Conservation (phyloP, 2,888 invertebrate genomes). For the Xestia c-nigrum region DNA sequence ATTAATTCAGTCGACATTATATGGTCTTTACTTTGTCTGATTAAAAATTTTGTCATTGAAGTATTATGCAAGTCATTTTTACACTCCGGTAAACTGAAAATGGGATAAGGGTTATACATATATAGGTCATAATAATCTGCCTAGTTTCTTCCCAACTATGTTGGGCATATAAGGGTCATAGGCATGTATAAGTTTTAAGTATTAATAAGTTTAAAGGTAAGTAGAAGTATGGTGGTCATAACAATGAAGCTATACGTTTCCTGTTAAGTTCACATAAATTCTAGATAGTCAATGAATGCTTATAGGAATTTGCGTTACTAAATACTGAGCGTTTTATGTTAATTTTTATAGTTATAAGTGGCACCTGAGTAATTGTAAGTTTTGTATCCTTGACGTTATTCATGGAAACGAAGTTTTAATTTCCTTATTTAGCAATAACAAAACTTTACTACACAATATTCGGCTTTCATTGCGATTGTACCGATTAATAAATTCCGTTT, state of each 20-base stretch:
- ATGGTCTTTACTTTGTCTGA: background rate
- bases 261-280: conserved; percentile 12
- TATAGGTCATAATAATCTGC: background rate
- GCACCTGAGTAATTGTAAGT: background rate
- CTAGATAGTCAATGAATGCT: conserved; percentile 12
- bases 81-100: background rate
- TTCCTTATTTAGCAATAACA: conserved; percentile 19
- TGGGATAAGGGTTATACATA: background rate
- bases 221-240: background rate
- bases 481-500: background rate
- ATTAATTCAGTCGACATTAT: background rate
- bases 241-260: background rate
- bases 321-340: background rate
- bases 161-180: background rate
- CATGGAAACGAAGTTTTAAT: conserved; percentile 15
- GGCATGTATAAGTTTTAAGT: background rate
- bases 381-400: conserved; percentile 22
- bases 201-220: background rate
- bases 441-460: background rate
- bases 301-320: background rate
- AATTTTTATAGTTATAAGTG: background rate
- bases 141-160: no score
- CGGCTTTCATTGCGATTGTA: background rate
- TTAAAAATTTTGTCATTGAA: background rate
- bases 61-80: background rate